phyloP scores from a whole-genome alignment of 1,140 invertebrate genomes.

The Leptopilina clavipes region DNA sequence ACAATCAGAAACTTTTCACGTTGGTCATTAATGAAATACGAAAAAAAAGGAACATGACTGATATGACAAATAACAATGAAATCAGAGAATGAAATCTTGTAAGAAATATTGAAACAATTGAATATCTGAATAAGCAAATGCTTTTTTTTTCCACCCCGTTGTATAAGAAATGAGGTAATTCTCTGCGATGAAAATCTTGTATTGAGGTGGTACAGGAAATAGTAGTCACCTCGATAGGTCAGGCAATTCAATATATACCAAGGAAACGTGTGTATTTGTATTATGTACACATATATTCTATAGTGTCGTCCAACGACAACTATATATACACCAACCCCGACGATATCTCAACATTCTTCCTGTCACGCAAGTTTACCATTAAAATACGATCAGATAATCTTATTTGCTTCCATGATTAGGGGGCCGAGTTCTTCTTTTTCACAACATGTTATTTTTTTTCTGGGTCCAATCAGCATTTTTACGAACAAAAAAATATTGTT shows the following conservation, averaged over 20 bases:
- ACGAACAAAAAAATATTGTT: too few relatives aligned
- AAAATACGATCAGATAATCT: slow-evolving; percentile 73
- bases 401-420: slow-evolving; percentile 66
- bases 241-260: slow-evolving; percentile 41
- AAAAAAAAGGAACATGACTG: too few relatives aligned
- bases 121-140: background rate
- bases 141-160: background rate
- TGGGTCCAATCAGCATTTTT: too few relatives aligned
- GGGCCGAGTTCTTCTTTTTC: slow-evolving; percentile 55
- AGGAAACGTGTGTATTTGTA: slow-evolving; percentile 36
- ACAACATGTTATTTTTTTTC: too few relatives aligned
- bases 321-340: slow-evolving; percentile 23
- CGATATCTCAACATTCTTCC: slow-evolving; percentile 37
- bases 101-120: background rate
- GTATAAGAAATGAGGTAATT: slow-evolving; percentile 15
- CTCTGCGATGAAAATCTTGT: slow-evolving; percentile 29
- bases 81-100: background rate
- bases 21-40: too few relatives aligned
- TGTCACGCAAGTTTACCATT: slow-evolving; percentile 67
- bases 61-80: background rate
- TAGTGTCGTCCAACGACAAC: background rate
- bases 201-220: slow-evolving; percentile 41
- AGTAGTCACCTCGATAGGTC: slow-evolving; percentile 53
- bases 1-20: too few relatives aligned
- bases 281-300: background rate